Evolutionary conservation across 1,140 invertebrate species (phyloP).

Genomic region (Varroa destructor): DNA sequence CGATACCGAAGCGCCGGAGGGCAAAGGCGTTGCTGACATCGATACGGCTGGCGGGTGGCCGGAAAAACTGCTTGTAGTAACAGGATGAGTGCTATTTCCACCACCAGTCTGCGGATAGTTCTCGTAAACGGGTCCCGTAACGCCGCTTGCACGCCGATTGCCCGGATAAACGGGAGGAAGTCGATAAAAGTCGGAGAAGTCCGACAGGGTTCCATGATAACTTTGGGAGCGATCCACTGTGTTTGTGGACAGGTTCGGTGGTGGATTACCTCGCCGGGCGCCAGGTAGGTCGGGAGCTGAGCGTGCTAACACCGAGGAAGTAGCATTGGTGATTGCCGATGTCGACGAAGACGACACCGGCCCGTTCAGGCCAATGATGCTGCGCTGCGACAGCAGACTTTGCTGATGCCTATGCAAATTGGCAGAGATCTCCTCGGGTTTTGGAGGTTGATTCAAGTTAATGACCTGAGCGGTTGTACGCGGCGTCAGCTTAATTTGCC

Average conservation of each 20-base stretch:
- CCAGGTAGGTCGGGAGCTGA: conserved; percentile 6
- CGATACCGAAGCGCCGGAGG: neutral
- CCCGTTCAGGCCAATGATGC: neutral
- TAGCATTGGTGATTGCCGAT: neutral
- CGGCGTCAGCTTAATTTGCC: conserved; percentile 22
- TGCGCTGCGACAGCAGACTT: conserved; percentile 22
- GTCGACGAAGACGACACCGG: neutral
- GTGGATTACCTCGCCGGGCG: neutral
- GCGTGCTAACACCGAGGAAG: neutral
- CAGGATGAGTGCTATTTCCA: no score
- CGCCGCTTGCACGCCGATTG: neutral
- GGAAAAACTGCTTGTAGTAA: no score
- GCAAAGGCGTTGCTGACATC: neutral
- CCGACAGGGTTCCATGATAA: neutral
- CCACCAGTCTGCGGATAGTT: neutral
- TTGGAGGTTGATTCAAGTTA: conserved; percentile 10
- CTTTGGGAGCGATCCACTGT: neutral
- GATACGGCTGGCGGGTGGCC: no score
- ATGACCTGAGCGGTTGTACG: conserved; percentile 12
- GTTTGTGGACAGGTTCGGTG: neutral
- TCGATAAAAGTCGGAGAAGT: conserved; percentile 3
- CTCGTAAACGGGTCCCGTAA: conserved; percentile 13
- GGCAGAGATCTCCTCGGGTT: conserved; percentile 15
- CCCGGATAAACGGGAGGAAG: conserved; percentile 8
- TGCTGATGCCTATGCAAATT: conserved; percentile 24